Evolutionary conservation across 2,797 vertebrate genomes (phyloP).

Genomic region (Heliangelus exortis): DNA sequence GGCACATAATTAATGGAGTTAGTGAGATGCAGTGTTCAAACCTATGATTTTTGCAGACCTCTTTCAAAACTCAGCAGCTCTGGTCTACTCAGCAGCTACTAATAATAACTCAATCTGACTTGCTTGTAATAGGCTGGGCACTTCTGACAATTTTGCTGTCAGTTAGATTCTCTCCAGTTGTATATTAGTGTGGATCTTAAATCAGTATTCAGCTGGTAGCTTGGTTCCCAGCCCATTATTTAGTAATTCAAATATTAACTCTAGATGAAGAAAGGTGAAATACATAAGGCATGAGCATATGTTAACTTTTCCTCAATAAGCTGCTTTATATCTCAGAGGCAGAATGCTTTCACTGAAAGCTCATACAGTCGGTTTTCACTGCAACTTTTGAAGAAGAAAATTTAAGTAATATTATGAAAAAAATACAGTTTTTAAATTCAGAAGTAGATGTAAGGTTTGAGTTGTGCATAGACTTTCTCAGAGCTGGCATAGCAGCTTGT

Average conservation of each 20-base stretch:
- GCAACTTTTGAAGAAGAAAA: neutral
- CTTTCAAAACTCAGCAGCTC: neutral
- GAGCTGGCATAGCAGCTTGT: neutral
- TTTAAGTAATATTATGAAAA: neutral
- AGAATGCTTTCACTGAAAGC: neutral
- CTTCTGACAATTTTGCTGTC: neutral
- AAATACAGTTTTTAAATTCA: neutral
- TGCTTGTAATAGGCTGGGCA: neutral
- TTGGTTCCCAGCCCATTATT: conserved; percentile 8
- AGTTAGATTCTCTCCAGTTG: neutral
- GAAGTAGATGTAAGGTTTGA: neutral
- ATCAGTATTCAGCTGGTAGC: conserved; percentile 3
- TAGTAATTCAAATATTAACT: conserved; percentile 18
- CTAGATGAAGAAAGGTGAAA: conserved; percentile 2
- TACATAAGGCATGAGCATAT: neutral
- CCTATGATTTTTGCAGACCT: neutral
- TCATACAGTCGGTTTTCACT: neutral
- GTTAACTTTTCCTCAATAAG: conserved; percentile 9
- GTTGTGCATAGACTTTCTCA: neutral
- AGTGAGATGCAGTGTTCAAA: neutral
- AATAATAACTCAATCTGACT: neutral
- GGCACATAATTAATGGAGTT: neutral
- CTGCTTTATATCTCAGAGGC: neutral
- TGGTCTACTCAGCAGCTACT: neutral
- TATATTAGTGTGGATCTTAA: neutral